Evolutionary conservation across 2,888 invertebrate genomes (phyloP).

Genomic region (Falcaria lacertinaria): DNA sequence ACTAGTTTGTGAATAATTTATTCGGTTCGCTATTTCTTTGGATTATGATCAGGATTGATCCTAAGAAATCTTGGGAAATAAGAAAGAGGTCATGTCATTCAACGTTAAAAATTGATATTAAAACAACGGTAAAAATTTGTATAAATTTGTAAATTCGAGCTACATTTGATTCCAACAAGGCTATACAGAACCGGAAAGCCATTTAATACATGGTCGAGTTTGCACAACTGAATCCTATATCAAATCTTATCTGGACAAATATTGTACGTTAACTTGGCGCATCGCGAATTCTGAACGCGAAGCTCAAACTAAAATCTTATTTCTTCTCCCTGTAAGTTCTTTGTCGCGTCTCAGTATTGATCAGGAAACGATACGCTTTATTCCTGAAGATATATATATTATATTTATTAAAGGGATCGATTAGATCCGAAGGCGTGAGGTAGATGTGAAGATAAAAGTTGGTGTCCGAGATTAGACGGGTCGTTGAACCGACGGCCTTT

Average conservation of each 20-base stretch:
- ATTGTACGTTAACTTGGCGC: constrained; percentile 47
- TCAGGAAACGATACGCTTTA: constrained; percentile 30
- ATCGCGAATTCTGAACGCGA: constrained; percentile 39
- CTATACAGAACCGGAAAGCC: constrained; percentile 32
- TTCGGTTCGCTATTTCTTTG: too few species aligned
- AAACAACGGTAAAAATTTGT: too few species aligned
- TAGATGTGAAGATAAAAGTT: constrained; percentile 56
- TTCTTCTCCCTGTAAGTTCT: constrained; percentile 20
- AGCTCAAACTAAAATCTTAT: constrained; percentile 25
- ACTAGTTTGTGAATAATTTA: not conserved
- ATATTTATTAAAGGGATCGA: constrained; percentile 43
- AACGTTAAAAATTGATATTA: too few species aligned
- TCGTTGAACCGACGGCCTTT: constrained; percentile 50
- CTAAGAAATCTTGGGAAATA: too few species aligned
- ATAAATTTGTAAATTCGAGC: not conserved
- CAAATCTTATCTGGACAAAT: constrained; percentile 64
- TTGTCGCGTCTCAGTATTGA: constrained; percentile 12
- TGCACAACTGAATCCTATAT: constrained; percentile 36
- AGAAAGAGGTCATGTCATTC: too few species aligned
- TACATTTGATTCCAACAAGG: constrained; percentile 8
- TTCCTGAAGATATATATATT: constrained; percentile 41
- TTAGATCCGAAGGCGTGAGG: constrained; percentile 41
- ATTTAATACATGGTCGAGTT: constrained; percentile 27
- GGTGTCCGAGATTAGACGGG: constrained; percentile 63
- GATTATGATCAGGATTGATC: too few species aligned